Conservation (phyloP, 2,797 vertebrate genomes). For the Fundulus diaphanus region DNA sequence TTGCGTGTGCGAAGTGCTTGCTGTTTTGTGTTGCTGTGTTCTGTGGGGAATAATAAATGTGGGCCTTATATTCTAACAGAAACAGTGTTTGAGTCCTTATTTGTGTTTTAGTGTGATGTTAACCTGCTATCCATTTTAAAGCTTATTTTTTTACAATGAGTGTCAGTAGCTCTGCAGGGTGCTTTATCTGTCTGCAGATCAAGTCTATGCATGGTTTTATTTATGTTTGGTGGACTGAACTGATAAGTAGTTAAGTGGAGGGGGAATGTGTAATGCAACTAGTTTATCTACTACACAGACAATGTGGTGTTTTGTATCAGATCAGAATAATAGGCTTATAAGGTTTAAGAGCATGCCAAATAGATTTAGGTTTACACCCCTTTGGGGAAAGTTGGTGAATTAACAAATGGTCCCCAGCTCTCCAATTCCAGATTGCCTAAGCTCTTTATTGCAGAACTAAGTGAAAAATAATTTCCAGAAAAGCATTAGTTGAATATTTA, state of each 20-base stretch:
- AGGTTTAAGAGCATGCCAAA: neutral
- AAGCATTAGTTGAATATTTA: neutral
- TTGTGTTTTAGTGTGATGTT: neutral
- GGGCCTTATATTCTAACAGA: no score
- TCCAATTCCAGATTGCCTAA: neutral
- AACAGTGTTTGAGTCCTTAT: no score
- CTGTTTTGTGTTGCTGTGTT: no score
- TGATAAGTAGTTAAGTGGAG: neutral
- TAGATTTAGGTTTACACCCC: neutral
- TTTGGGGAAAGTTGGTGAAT: neutral
- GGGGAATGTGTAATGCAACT: neutral
- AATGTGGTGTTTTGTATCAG: neutral
- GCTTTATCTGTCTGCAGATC: neutral
- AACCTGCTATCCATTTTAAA: neutral
- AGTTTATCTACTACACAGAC: neutral
- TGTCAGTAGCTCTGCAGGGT: neutral
- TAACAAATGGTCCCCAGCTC: neutral
- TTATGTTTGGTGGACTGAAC: neutral
- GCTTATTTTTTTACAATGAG: neutral
- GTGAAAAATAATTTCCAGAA: neutral
- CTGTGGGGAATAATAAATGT: no score
- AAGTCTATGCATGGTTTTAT: neutral
- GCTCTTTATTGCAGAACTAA: neutral
- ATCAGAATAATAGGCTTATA: neutral
- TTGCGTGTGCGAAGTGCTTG: no score